Percentiles rank a stretch among this genome's conserved stretches.
phyloP scores from a whole-genome alignment of 2,888 invertebrate genomes.

The Magallana nippona region DNA sequence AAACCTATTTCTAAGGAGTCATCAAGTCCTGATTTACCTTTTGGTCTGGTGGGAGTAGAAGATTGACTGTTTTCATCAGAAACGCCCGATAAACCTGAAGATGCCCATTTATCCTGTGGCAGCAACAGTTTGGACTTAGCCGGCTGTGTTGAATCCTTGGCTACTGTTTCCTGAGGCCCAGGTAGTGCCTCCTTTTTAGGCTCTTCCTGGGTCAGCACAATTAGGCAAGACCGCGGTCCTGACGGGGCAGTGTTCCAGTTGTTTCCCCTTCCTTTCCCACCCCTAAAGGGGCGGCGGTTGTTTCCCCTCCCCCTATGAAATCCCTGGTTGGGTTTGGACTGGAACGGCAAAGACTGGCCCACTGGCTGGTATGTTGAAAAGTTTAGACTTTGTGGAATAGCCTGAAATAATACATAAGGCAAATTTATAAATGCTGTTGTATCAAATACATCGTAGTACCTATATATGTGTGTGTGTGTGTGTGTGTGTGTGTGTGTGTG shows the following conservation, averaged over 20 bases:
- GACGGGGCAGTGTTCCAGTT: conserved; percentile 11
- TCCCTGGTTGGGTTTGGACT: not conserved
- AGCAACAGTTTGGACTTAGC: conserved; percentile 55
- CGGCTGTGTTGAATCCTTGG: not conserved
- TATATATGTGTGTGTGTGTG: too few relatives aligned
- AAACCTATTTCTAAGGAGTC: not conserved
- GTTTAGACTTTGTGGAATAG: not conserved
- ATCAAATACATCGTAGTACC: too few relatives aligned
- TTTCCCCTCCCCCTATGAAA: conserved; percentile 34
- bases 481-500: too few relatives aligned
- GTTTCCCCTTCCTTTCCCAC: conserved; percentile 46
- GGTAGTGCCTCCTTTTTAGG: conserved; percentile 35
- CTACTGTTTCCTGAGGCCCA: not conserved
- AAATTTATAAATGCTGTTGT: too few relatives aligned
- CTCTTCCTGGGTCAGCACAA: conserved; percentile 38
- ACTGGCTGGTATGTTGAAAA: not conserved
- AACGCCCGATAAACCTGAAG: conserved; percentile 37
- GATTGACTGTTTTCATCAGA: conserved; percentile 57
- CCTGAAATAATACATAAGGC: not conserved
- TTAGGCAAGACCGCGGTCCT: conserved; percentile 48
- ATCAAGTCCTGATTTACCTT: conserved; percentile 52
- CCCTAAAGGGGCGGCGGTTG: conserved; percentile 26
- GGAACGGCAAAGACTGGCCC: not conserved
- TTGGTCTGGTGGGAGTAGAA: conserved; percentile 56
- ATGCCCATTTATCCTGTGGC: conserved; percentile 73